Evolutionary conservation across 2,888 invertebrate species (phyloP).

Genomic region (Drosophila pseudotakahashii): DNA sequence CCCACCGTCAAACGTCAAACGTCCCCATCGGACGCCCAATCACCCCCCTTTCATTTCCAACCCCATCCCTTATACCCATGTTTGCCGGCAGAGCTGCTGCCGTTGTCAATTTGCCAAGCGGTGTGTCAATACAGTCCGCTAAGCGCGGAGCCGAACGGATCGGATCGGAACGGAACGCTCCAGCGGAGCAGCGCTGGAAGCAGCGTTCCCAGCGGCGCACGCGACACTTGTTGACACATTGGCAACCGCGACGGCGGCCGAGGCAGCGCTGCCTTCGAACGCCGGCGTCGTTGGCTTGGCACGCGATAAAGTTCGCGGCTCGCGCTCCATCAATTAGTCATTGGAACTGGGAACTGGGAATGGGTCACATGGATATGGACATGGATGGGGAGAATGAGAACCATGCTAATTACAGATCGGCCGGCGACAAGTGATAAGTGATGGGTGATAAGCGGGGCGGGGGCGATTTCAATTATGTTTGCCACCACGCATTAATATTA

Average conservation of each 20-base stretch:
- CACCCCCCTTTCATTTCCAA: neutral
- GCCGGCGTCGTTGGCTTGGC: conserved; percentile 55
- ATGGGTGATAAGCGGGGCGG: neutral
- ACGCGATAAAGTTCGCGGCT: conserved; percentile 58
- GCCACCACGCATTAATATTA: conserved; percentile 44
- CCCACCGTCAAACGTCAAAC: neutral
- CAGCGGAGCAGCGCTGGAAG: conserved; percentile 12
- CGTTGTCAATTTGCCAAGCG: conserved; percentile 1
- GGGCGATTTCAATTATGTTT: conserved; percentile 59
- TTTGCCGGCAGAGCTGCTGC: neutral
- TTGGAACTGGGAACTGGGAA: conserved; percentile 3
- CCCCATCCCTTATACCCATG: neutral
- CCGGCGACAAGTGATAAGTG: conserved; percentile 47
- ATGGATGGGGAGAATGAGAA: conserved; percentile 5
- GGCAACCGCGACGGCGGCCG: conserved; percentile 10
- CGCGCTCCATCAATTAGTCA: conserved; percentile 43
- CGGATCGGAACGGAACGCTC: no score
- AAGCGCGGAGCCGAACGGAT: no score
- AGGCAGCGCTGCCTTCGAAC: neutral
- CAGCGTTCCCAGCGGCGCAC: conserved; percentile 43
- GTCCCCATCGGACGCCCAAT: neutral
- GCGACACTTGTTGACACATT: conserved; percentile 50
- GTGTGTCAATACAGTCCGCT: neutral
- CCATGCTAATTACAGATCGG: conserved; percentile 26
- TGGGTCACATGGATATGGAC: conserved; percentile 1